Evolutionary conservation across 2,797 vertebrate species (phyloP), one percentile per base, ranked within the genome.

Genomic region (Sebastes baramenuke): DNA sequence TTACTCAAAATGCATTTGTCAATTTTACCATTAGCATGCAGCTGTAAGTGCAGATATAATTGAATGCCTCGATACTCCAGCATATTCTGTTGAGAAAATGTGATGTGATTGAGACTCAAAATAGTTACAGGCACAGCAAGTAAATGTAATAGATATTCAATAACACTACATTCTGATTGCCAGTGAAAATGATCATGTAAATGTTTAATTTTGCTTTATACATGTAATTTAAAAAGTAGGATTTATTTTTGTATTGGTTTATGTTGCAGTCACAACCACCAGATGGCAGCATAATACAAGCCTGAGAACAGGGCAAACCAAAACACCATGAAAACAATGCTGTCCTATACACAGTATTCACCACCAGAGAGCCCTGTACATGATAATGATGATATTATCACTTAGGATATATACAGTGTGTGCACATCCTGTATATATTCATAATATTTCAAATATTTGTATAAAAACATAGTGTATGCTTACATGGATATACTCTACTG

Each of bases 231-330:
- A 2, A 49, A 30, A 70, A 20, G 9, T 3, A 22, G 5, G 24
- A 13, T 9, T 20, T n/a, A 46, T 5, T 30, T 20, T 72, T 3
- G 6, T 36, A 18, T 56, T 18, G n/a, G 1, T 61, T 22, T 61
- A 11, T 61, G 1, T 22, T 80, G 34, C 1, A 2, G 22, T 75
- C 12, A 34, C 12, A 0, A 16, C 62, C 93, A 90, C 78, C 87
- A 95, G 95, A 92, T 90, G 92, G 90, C 93, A 92, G 91, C 87
- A 89, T 76, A 54, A 74, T 22, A 92, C 87, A 93, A 83, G 70
- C 8, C 42, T 73, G 72, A 73, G 4, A 72, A 71, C 12, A 24
- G 4, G 10, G 24, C 20, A 69, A 74, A 20, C 34, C 38, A 32
- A 46, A 80, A 58, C 72, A 52, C 8, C 0, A 36, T 34, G 18